Conservation (phyloP, 2,113 vertebrate species). For the Rhynchomys soricoides region DNA sequence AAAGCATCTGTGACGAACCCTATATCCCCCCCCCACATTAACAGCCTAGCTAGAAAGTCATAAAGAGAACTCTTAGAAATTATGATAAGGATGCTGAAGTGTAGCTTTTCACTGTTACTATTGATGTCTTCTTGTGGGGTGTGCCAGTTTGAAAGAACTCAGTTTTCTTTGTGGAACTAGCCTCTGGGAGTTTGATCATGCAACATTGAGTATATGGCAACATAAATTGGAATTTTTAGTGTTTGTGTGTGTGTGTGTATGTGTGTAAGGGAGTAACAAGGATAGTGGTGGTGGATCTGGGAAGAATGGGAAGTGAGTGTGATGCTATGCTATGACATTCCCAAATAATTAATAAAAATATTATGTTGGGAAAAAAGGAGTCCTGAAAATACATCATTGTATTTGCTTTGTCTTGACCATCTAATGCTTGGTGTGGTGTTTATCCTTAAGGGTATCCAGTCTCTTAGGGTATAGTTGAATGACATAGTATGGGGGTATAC, state of each 20-base stretch:
- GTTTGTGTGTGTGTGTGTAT: not conserved
- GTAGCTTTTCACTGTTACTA: too few species aligned
- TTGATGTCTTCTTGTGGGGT: too few species aligned
- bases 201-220: not conserved
- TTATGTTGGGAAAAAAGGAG: not conserved
- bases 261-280: not conserved
- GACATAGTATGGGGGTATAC: not conserved
- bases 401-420: not conserved
- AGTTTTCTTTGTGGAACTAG: not conserved
- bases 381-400: not conserved
- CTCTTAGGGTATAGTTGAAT: too few species aligned
- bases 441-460: not conserved
- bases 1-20: too few species aligned
- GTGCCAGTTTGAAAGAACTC: too few species aligned
- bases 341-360: not conserved
- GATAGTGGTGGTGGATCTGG: not conserved
- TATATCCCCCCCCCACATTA: too few species aligned
- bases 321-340: not conserved
- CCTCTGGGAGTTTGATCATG: not conserved
- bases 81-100: too few species aligned
- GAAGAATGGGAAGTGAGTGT: not conserved
- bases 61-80: too few species aligned
- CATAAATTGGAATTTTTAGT: not conserved
- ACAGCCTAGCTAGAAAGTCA: too few species aligned
- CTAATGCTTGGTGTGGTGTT: not conserved